Percentiles rank a stretch among this genome's conserved stretches.
Conservation (phyloP, 2,113 vertebrate species). For the Elanoides forficatus region DNA sequence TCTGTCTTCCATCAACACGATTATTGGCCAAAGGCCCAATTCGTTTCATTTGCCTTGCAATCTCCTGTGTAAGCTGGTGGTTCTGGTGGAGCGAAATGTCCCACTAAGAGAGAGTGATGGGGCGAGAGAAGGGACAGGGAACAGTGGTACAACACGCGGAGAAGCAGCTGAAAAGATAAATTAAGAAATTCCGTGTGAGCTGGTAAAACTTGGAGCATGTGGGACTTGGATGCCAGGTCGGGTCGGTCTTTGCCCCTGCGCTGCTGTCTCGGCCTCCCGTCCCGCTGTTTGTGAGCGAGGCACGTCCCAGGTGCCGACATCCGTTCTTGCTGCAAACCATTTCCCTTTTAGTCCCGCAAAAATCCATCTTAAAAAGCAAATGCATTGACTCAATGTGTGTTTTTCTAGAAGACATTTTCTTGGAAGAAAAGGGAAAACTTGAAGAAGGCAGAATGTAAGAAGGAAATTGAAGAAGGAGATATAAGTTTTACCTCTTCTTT, state of each 20-base stretch:
- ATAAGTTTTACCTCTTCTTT: background rate
- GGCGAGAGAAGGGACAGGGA: fast-evolving
- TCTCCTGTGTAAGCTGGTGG: background rate
- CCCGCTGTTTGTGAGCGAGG: fast-evolving
- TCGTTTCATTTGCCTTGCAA: background rate
- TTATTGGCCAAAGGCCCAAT: background rate
- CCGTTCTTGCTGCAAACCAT: background rate
- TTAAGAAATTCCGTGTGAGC: background rate
- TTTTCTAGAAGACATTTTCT: background rate
- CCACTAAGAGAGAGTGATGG: fast-evolving
- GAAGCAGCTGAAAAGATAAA: background rate
- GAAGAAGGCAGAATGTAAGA: background rate
- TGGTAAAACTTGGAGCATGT: background rate
- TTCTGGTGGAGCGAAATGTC: background rate
- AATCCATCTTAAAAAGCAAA: background rate
- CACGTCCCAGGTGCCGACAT: background rate
- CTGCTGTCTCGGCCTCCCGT: background rate
- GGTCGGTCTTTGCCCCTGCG: fast-evolving
- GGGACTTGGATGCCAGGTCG: background rate
- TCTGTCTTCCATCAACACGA: background rate
- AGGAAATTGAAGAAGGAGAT: background rate
- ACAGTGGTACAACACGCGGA: background rate
- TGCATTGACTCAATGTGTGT: background rate
- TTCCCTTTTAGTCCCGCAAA: background rate
- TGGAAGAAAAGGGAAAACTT: background rate